Evolutionary conservation across 2,113 vertebrate species (phyloP), one percentile per base, ranked within the genome.

Genomic region (Cottus gobio): DNA sequence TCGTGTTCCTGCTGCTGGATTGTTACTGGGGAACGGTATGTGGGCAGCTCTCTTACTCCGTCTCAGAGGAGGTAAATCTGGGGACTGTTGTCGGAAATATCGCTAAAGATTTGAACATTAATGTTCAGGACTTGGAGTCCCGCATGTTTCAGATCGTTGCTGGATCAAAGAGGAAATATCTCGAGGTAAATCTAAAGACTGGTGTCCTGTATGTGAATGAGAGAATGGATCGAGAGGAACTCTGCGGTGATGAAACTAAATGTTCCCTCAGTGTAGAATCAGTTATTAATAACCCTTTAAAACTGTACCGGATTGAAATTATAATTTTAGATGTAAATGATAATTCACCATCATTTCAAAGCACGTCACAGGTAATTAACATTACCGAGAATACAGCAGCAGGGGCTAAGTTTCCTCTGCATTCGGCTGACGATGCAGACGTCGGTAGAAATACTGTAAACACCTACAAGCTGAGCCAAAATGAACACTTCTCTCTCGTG

Each of bases 361-460:
- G 50, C 0, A 18, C 1, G 0, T 70, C 15, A 0, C 79, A 88
- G 20, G 0, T 20, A 0, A 28, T 93, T 0, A 28, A 93, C 3
- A 77, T 92, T 0, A 36, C 3, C 0, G 93, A 94, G 50, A 92
- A 0, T 3, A 89, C 91, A 15, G 80, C 79, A 36, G 34, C 63
- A 0, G 94, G 92, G 0, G 52, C 71, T 0, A 88, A 85, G 87
- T 95, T 94, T 3, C 85, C 74, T 0, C 9, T 95, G 4, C 74
- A 87, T 1, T 22, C 4, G 0, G 92, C 93, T 18, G 0, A 91
- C 1, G 94, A 95, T 57, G 69, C 83, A 5, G 95, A 95, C 4
- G 89, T 93, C 0, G 94, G 93, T 0, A 93, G 67, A 79, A 95
- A 95, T 39, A 2, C 89, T 0, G 74, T 95, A 7, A 91, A 90